Evolutionary conservation across 2,888 invertebrate genomes (phyloP), one percentile per base, ranked within the genome.

Genomic region (Zygothrica quintamaculata): DNA sequence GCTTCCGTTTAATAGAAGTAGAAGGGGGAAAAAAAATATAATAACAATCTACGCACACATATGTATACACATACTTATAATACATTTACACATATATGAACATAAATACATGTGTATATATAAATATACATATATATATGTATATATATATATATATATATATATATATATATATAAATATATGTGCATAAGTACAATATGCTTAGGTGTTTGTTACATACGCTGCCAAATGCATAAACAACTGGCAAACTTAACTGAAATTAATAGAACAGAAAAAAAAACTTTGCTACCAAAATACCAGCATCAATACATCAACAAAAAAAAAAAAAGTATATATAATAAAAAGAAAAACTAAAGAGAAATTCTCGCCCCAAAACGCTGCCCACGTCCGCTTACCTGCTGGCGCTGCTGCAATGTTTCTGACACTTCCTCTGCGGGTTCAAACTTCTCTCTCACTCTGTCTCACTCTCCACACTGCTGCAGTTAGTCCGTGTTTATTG

Each of bases 311-410:
- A 22, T n/a, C n/a, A n/a, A n/a, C n/a, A n/a, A n/a, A n/a, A 46
- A 50, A 50, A 40, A 47, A 65, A 46, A 61, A 56, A 57, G 42
- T n/a, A n/a, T n/a, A n/a, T n/a, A n/a, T n/a, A n/a, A n/a, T n/a
- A n/a, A n/a, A n/a, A 62, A 56, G 50, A 53, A 70, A 16, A 64
- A 72, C 67, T 59, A 53, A 72, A 73, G 67, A 60, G 69, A 73
- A 73, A 73, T 73, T 43, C 64, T 71, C 52, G 56, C 70, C 57
- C 56, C 59, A 52, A n/a, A 55, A 40, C 47, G 57, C 74, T 64
- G 55, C 74, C 60, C 74, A 68, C 70, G 72, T 68, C 69, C 69
- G 74, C 73, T 74, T 74, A 74, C 73, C 73, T 74, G 74, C 64
- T 64, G 58, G 29, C 58, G 52, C 59, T 59, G 60, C 74, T 71